phyloP scores from a whole-genome alignment of 1,140 invertebrate species.

The Panulirus ornatus region DNA sequence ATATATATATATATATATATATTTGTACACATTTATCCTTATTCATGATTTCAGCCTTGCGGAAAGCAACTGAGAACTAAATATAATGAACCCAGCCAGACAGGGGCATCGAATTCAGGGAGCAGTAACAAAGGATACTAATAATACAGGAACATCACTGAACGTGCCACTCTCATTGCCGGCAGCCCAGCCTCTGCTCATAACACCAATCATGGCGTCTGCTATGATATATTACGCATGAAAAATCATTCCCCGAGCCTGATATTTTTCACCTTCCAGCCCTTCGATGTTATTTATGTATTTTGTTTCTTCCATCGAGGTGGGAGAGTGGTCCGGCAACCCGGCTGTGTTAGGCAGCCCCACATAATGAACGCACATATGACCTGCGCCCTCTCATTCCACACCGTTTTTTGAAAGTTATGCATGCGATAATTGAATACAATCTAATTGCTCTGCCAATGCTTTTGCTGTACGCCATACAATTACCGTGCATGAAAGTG shows the following conservation, averaged over 20 bases:
- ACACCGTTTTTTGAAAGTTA: conserved; percentile 24
- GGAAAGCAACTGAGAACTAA: no score
- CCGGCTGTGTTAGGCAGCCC: neutral
- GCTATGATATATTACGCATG: neutral
- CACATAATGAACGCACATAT: conserved; percentile 23
- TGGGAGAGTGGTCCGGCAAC: neutral
- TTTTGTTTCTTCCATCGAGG: neutral
- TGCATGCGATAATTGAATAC: conserved; percentile 34
- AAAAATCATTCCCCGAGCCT: conserved; percentile 11
- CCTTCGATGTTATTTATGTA: conserved; percentile 4
- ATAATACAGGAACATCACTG: no score
- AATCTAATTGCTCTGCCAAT: conserved; percentile 34
- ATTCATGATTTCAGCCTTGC: no score
- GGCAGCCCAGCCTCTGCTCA: neutral
- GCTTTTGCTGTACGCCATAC: conserved; percentile 21
- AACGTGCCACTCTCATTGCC: no score
- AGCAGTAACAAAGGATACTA: no score
- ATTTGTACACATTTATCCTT: neutral
- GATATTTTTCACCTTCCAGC: conserved; percentile 18
- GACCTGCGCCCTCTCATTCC: neutral
- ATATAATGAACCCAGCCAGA: no score
- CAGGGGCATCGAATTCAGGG: no score
- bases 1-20: conserved; percentile 36
- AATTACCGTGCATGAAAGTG: conserved; percentile 35
- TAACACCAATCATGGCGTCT: neutral